These are phyloP conservation scores for Pentamera pediparva DNA, from an alignment of 53 echinoderm and acorn worm genomes.

Conservation along the genomic window DNA sequence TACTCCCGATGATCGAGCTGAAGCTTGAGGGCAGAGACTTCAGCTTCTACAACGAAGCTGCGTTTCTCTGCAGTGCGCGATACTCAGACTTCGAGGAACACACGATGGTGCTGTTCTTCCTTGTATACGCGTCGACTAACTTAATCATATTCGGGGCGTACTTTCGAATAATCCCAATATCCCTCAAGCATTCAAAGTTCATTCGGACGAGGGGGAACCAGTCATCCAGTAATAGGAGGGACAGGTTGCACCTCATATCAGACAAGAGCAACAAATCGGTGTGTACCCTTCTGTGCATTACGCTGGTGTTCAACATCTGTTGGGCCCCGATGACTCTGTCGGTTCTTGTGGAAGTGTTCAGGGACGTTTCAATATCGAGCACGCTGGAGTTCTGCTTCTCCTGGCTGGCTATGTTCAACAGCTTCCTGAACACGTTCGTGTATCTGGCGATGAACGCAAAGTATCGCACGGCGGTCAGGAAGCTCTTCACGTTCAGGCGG, in stretches of 20 bases:
- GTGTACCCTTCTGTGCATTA: conserved; percentile 25
- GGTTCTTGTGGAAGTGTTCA: conserved; percentile 4
- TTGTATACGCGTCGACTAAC: conserved; percentile 6
- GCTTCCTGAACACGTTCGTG: conserved; percentile 32
- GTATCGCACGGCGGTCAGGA: conserved; percentile 7
- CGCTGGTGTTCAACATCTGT: conserved; percentile 32
- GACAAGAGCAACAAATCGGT: conserved; percentile 28
- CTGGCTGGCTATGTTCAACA: conserved; percentile 42
- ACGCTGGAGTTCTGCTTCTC: conserved; percentile 11
- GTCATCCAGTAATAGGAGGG: not conserved
- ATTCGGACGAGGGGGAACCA: not conserved
- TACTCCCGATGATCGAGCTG: not conserved
- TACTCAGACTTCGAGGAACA: not conserved
- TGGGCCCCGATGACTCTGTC: conserved; percentile 29
- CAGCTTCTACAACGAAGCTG: conserved; percentile 1
- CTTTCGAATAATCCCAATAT: not conserved
- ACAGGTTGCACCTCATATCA: not conserved
- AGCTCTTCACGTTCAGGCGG: not conserved
- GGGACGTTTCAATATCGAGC: not conserved
- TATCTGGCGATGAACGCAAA: conserved; percentile 22
- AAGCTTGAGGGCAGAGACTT: not conserved
- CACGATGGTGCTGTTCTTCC: not conserved
- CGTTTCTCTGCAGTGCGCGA: not conserved
- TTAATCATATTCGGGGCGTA: conserved; percentile 3
- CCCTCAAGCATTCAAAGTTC: conserved; percentile 12